A percentile compares a stretch with the other conserved stretches of the same genome.
Conservation (phyloP, 2,888 invertebrate genomes). For the Stenolophus ochropezus region DNA sequence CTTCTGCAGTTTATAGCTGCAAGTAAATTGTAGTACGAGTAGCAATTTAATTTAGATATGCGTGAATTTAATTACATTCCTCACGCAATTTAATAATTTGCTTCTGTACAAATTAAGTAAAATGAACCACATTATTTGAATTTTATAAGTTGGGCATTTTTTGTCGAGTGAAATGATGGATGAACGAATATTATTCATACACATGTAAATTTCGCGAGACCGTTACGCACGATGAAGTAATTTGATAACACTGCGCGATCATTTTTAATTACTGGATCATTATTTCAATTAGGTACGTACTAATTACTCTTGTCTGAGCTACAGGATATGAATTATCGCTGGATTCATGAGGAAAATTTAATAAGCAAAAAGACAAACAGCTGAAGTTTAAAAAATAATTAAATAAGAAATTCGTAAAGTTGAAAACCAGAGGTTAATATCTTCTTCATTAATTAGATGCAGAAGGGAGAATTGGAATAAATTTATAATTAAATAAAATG, state of each 20-base stretch:
- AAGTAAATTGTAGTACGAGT: too few relatives aligned
- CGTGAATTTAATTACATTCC: neutral
- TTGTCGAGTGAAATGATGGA: neutral
- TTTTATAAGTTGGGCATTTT: neutral
- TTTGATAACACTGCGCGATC: constrained; percentile 17
- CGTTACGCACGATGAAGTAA: constrained; percentile 18
- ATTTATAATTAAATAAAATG: too few relatives aligned
- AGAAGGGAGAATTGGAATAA: too few relatives aligned
- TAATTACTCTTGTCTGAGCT: neutral
- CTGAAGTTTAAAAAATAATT: neutral
- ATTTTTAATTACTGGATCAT: constrained; percentile 11
- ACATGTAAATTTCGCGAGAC: neutral
- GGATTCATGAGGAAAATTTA: neutral
- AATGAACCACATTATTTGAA: neutral
- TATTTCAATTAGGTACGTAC: constrained; percentile 1
- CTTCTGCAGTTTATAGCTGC: too few relatives aligned
- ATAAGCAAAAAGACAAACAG: neutral
- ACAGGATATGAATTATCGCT: neutral
- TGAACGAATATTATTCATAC: neutral
- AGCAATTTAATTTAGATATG: neutral
- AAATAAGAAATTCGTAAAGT: neutral
- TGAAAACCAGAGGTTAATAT: neutral
- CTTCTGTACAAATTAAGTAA: neutral
- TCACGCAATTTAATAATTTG: neutral
- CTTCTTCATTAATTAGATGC: neutral